These are phyloP conservation scores for Caenorhabditis sinica DNA, from an alignment of 2,888 invertebrate genomes.

Conservation along the genomic window DNA sequence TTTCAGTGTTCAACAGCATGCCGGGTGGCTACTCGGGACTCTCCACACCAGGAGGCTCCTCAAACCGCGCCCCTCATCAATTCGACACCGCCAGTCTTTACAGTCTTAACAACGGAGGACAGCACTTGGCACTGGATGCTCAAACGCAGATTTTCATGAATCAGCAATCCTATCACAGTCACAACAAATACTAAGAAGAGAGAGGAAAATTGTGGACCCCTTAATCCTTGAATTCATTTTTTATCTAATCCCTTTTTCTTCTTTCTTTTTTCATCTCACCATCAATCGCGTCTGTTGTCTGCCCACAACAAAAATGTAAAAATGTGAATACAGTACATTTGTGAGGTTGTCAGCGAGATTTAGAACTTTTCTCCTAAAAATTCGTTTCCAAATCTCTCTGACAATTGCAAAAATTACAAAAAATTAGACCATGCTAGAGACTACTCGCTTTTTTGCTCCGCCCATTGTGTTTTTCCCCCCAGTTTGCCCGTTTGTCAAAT, in stretches of 20 bases:
- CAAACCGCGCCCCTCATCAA: constrained; percentile 55
- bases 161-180: constrained; percentile 47
- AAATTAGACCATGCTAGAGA: constrained; percentile 52
- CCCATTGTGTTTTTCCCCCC: constrained; percentile 4
- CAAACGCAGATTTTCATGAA: constrained; percentile 54
- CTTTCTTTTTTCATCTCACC: constrained; percentile 4
- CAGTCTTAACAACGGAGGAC: constrained; percentile 55
- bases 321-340: constrained; percentile 64
- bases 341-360: constrained; percentile 19
- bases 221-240: not conserved
- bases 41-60: constrained; percentile 44
- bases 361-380: not conserved
- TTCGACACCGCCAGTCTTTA: constrained; percentile 62
- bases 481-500: not conserved
- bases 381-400: not conserved
- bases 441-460: constrained; percentile 61
- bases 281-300: constrained; percentile 60
- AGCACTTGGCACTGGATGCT: constrained; percentile 47
- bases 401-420: not conserved
- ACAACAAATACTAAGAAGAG: constrained; percentile 45
- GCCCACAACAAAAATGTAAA: constrained; percentile 51
- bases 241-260: not conserved
- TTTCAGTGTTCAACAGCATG: constrained; percentile 72
- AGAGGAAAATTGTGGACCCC: too few relatives aligned
- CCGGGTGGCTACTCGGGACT: constrained; percentile 69